Evolutionary conservation across 2,797 vertebrate genomes (phyloP).

Genomic region (Sebastes steindachneri): DNA sequence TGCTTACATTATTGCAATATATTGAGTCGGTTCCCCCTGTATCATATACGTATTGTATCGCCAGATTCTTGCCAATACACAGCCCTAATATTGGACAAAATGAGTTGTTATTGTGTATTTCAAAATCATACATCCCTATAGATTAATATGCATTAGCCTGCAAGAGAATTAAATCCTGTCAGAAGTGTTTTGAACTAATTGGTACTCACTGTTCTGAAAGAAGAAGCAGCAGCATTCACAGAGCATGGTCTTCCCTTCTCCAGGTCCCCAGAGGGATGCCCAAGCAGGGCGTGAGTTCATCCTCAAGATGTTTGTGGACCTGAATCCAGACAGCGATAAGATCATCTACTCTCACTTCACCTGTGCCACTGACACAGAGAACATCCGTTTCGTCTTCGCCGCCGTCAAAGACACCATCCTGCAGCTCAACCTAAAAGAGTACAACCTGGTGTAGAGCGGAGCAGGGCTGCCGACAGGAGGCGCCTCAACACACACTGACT

Average conservation of each 20-base stretch:
- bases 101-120: background rate
- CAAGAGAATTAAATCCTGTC: background rate
- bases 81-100: background rate
- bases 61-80: too few species aligned
- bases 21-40: too few species aligned
- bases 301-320: constrained; percentile 97
- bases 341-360: constrained; percentile 99
- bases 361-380: constrained; percentile 97
- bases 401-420: constrained; percentile 98
- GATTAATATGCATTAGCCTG: background rate
- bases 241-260: background rate
- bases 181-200: background rate
- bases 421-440: constrained; percentile 97
- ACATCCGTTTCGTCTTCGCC: constrained; percentile 96
- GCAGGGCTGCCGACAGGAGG: constrained; percentile 26
- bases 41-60: too few species aligned
- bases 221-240: background rate
- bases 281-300: constrained; percentile 95
- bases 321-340: constrained; percentile 98
- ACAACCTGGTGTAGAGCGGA: constrained; percentile 90
- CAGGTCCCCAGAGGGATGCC: constrained; percentile 93
- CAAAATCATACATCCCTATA: background rate
- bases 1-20: too few species aligned
- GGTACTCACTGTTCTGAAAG: background rate
- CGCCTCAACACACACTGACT: constrained; percentile 66